Percentiles rank a stretch among this genome's conserved stretches.
phyloP scores from a whole-genome alignment of 2,888 invertebrate genomes.

The Thecophora atra region DNA sequence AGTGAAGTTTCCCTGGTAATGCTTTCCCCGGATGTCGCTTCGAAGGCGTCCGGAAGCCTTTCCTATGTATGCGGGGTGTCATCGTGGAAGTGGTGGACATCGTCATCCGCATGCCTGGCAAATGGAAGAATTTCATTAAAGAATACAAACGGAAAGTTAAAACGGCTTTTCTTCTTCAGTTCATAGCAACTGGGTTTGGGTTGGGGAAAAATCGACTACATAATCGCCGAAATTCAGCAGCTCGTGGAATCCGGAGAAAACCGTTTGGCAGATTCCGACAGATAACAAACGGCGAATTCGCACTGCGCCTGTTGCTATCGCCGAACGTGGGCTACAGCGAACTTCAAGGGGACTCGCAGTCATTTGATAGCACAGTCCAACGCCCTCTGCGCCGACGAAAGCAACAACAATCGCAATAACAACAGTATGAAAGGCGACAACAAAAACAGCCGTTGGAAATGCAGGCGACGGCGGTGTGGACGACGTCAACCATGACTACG shows the following conservation, averaged over 20 bases:
- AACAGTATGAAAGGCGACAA: background rate
- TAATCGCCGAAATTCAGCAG: background rate
- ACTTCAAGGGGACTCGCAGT: conserved; percentile 29
- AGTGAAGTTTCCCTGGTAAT: conserved; percentile 65
- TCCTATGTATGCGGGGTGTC: conserved; percentile 74
- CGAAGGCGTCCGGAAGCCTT: conserved; percentile 75
- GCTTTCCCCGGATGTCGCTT: conserved; percentile 69
- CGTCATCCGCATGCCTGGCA: conserved; percentile 77
- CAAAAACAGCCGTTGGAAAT: background rate
- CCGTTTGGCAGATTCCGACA: background rate
- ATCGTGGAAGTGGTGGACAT: conserved; percentile 75
- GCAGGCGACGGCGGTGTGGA: background rate
- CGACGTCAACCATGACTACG: conserved; percentile 23
- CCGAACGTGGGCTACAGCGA: background rate
- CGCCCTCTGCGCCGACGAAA: conserved; percentile 40
- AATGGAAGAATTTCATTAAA: conserved; percentile 24
- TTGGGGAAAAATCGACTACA: too few species aligned
- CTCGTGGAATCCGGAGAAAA: background rate
- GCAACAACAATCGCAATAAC: conserved; percentile 1
- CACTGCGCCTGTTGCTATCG: conserved; percentile 17
- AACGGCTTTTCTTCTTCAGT: too few species aligned
- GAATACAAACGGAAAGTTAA: too few species aligned
- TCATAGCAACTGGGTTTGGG: too few species aligned
- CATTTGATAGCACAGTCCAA: conserved; percentile 42
- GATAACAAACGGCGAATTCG: background rate